phyloP scores from a whole-genome alignment of 1,140 invertebrate species.

The Drosophila rufa region DNA sequence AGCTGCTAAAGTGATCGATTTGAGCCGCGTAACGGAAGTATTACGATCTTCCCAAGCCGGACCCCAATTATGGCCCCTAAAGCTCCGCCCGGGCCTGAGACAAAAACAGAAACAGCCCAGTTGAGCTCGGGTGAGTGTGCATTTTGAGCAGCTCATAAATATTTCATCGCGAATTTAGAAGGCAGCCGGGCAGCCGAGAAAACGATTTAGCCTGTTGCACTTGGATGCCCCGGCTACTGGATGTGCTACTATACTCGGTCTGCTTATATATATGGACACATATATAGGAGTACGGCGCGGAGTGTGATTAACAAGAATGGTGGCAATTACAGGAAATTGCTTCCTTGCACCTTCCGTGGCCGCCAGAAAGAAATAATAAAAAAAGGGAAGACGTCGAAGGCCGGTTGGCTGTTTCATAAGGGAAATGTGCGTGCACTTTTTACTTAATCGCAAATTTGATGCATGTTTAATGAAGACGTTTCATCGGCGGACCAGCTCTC shows the following conservation, averaged over 20 bases:
- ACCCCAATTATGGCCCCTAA: conserved; percentile 55
- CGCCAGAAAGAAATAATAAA: conserved; percentile 9
- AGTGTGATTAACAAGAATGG: conserved; percentile 84
- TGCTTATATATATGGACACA: conserved; percentile 3
- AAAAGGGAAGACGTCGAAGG: conserved; percentile 4
- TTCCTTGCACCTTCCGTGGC: conserved; percentile 82
- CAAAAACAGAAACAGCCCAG: conserved; percentile 18
- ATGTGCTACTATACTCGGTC: conserved; percentile 23
- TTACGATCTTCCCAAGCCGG: conserved; percentile 27
- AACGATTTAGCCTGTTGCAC: conserved; percentile 58
- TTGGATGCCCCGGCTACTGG: conserved; percentile 60
- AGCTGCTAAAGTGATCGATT: conserved; percentile 55
- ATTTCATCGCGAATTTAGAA: conserved; percentile 78
- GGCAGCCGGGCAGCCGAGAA: conserved; percentile 34
- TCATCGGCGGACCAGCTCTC: conserved; percentile 30
- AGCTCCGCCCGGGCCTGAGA: conserved; percentile 16
- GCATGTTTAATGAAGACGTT: conserved; percentile 81
- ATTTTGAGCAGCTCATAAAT: conserved; percentile 74
- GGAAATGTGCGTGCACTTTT: conserved; percentile 79
- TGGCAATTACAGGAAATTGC: conserved; percentile 83
- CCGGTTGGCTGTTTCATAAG: conserved; percentile 54
- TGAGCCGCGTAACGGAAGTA: conserved; percentile 40
- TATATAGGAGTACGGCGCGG: conserved; percentile 27
- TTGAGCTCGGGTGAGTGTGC: conserved; percentile 30
- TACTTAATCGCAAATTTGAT: conserved; percentile 79